phyloP scores from a whole-genome alignment of 2,797 vertebrate species.

The Gambusia yucatana region DNA sequence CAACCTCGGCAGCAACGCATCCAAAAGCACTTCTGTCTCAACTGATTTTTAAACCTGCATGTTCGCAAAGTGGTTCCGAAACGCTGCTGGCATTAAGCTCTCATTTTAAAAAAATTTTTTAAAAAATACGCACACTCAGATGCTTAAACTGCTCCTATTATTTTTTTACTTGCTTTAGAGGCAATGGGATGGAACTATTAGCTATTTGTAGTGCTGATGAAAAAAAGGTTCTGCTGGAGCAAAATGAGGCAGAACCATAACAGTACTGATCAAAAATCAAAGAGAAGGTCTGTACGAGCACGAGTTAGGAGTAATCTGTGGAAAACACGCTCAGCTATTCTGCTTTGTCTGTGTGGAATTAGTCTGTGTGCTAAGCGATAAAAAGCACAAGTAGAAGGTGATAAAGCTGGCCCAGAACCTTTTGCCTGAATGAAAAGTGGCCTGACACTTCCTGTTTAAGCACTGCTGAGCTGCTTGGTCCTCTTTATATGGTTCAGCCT shows the following conservation, averaged over 20 bases:
- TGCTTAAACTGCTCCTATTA: background rate
- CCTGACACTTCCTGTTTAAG: constrained; percentile 38
- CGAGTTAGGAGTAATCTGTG: constrained; percentile 26
- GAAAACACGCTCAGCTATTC: constrained; percentile 26
- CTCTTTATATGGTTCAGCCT: constrained; percentile 48
- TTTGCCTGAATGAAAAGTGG: constrained; percentile 36
- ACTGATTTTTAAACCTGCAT: too few species aligned
- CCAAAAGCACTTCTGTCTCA: too few species aligned
- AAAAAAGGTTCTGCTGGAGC: background rate
- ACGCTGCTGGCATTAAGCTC: too few species aligned
- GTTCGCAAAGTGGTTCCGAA: too few species aligned
- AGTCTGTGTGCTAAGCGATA: background rate
- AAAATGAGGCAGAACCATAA: constrained; percentile 23
- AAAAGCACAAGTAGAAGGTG: constrained; percentile 18
- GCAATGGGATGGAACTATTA: background rate
- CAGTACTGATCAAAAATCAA: constrained; percentile 30
- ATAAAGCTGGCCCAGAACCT: constrained; percentile 42
- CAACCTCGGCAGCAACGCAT: too few species aligned
- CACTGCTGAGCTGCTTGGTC: constrained; percentile 33
- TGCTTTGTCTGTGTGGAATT: constrained; percentile 21
- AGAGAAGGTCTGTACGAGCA: constrained; percentile 25
- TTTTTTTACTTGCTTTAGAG: background rate
- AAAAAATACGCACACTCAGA: too few species aligned
- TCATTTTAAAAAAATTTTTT: too few species aligned
- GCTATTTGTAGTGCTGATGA: background rate